Base-by-base conservation (phyloP, 2,888 invertebrate genomes). In the Agapostemon virescens region DNA sequence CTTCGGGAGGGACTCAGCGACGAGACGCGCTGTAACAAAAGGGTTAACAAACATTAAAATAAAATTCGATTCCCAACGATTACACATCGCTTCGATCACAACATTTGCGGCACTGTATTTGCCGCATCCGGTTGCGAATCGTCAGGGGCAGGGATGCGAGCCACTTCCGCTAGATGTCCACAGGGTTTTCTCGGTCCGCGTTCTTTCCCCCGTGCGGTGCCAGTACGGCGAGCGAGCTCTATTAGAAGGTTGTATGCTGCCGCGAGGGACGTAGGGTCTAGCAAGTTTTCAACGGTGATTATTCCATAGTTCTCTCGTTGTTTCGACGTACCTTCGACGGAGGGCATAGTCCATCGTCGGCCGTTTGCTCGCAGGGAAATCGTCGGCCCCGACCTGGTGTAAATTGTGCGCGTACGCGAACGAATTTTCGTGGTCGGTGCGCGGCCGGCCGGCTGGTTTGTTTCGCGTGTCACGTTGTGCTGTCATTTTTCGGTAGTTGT, bases 371-470 rank as follows among this genome's bases (percentile, higher is more conserved):
- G 11, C 5, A 5, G 20, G 30, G 2, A 40, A 71, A 52, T 30
- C 38, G 26, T 40, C 38, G n/a, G n/a, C 49, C 30, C 38, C 52
- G 20, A 67, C 17, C n/a, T 73, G 45, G 52, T 55, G 68, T 61
- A 66, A 74, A 74, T 81, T 79, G 79, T 84, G 81, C 83, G 83
- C 85, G 78, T 79, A 86, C 68, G 77, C 69, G 64, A 79, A 78
- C 81, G 67, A 45, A 63, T 77, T 84, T 75, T 86, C 77, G 79
- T 84, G 85, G 87, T 87, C 74, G 71, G 81, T 87, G 79, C 85
- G 83, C 85, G 82, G 79, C 84, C 84, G 85, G 85, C 82, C 84
- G 85, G 82, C 42, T 80, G 87, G 82, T 84, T 87, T 80, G 85
- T 81, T 75, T 77, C 81, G 72, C 23, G 45, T 74, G 71, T 82